Conservation (phyloP, 2,113 vertebrate genomes). For the Mionectes macconnelli region DNA sequence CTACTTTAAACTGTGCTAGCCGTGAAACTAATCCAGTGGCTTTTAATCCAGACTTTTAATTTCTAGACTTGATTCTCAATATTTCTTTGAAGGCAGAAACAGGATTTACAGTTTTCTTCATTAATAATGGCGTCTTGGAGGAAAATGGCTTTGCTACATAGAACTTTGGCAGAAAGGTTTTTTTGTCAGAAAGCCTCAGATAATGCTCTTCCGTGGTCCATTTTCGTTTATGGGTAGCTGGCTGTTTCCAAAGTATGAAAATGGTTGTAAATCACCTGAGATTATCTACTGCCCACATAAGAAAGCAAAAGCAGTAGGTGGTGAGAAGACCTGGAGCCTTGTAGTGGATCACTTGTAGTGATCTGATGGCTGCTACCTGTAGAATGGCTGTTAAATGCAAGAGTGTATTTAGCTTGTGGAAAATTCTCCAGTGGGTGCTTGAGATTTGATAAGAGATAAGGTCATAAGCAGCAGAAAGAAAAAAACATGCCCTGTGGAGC, state of each 20-base stretch:
- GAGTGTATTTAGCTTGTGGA: neutral
- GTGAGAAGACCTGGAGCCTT: neutral
- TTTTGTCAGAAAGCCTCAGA: neutral
- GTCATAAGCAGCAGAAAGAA: neutral
- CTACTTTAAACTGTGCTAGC: neutral
- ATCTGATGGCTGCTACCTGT: too few species aligned
- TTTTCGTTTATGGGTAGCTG: neutral
- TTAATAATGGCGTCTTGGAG: neutral
- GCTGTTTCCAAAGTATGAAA: neutral
- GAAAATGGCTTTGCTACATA: neutral
- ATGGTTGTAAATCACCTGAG: neutral
- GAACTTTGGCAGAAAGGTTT: neutral
- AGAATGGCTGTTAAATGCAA: neutral
- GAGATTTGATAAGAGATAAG: neutral
- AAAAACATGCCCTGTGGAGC: neutral
- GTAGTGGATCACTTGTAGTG: too few species aligned
- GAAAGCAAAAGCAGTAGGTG: neutral
- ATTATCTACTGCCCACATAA: neutral
- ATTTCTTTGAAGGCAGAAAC: neutral
- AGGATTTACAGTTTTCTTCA: neutral
- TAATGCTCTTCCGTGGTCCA: neutral
- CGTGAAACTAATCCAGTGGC: neutral
- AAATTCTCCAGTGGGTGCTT: neutral
- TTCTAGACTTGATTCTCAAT: neutral
- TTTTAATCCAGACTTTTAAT: neutral